Conservation (phyloP, 2,888 invertebrate genomes). For the Drosophila prolongata region DNA sequence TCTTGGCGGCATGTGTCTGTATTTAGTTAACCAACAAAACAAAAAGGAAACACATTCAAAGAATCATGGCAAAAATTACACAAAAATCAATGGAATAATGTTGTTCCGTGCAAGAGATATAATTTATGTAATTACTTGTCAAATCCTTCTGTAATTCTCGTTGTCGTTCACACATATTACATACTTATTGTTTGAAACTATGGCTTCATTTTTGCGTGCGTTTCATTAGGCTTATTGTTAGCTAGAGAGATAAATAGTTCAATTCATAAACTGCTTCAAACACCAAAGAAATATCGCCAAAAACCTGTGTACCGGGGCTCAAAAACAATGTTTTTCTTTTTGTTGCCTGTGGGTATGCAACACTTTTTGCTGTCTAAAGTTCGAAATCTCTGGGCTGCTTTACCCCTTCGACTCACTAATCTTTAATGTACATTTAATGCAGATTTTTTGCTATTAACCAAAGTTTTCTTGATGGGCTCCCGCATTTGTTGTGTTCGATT, state of each 20-base stretch:
- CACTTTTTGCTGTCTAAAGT: conserved; percentile 26
- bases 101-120: conserved; percentile 24
- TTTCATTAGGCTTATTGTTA: conserved; percentile 43
- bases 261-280: conserved; percentile 26
- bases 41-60: conserved; percentile 46
- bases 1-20: conserved; percentile 90
- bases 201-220: conserved; percentile 50
- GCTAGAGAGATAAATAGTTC: conserved; percentile 16
- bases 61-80: conserved; percentile 34
- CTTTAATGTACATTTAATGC: conserved; percentile 2
- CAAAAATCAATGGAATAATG: conserved; percentile 8
- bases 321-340: conserved; percentile 6
- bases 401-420: background rate
- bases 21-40: conserved; percentile 61
- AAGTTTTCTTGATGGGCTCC: conserved; percentile 6
- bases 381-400: conserved; percentile 9
- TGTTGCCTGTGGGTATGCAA: conserved; percentile 49
- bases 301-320: conserved; percentile 1
- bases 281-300: conserved; percentile 3
- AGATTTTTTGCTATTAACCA: conserved; percentile 9
- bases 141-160: conserved; percentile 83
- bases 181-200: conserved; percentile 29
- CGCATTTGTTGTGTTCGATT: conserved; percentile 17
- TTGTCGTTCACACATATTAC: conserved; percentile 40
- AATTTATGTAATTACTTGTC: conserved; percentile 47